These are phyloP conservation scores for Melanogrammus aeglefinus DNA, from an alignment of 2,797 vertebrate genomes.

Conservation along the genomic window DNA sequence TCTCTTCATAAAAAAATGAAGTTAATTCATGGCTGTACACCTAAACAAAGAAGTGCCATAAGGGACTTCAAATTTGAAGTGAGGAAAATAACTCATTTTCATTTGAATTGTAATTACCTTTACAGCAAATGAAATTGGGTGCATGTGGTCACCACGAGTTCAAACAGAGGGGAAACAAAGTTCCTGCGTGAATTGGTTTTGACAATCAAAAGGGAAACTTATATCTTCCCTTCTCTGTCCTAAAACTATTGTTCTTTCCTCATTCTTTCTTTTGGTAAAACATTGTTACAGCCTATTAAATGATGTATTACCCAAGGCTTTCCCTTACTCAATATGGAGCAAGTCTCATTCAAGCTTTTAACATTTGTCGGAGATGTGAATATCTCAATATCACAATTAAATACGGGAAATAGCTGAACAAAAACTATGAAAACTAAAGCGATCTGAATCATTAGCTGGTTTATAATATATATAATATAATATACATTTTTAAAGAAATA, in stretches of 20 bases:
- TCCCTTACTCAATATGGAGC: neutral
- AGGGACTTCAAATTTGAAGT: neutral
- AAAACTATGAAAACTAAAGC: neutral
- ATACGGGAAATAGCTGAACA: neutral
- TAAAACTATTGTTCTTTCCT: neutral
- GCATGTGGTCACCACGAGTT: neutral
- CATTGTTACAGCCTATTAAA: neutral
- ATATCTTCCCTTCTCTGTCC: neutral
- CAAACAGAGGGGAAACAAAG: constrained; percentile 4
- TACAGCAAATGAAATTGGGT: neutral
- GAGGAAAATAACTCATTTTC: neutral
- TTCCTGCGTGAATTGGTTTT: neutral
- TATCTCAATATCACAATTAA: neutral
- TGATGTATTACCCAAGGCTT: neutral
- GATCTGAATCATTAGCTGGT: neutral
- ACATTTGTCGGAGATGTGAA: neutral
- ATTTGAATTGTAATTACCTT: neutral
- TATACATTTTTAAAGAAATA: neutral
- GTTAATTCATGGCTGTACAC: neutral
- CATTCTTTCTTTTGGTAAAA: neutral
- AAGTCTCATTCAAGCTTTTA: neutral
- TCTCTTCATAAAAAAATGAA: neutral
- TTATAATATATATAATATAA: neutral
- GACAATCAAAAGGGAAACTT: neutral
- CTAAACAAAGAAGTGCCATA: neutral